Conservation (phyloP, 2,797 vertebrate species). For the Anomalospiza imberbis region DNA sequence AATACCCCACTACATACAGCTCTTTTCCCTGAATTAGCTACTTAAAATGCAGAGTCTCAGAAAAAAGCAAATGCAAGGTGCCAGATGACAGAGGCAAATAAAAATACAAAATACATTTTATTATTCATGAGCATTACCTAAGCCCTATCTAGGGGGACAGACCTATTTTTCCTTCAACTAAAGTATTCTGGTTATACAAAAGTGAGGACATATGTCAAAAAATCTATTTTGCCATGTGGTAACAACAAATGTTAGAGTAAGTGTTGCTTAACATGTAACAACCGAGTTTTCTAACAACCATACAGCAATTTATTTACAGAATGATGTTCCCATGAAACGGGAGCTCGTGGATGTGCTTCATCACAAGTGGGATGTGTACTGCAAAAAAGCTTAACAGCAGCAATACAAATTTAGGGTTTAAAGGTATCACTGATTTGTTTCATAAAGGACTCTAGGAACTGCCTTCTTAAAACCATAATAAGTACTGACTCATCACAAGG, state of each 20-base stretch:
- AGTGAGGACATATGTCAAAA: not conserved
- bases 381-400: not conserved
- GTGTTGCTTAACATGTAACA: not conserved
- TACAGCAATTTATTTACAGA: not conserved
- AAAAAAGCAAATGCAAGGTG: not conserved
- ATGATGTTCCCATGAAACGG: fast-evolving
- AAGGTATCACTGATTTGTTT: not conserved
- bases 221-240: not conserved
- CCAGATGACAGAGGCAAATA: not conserved
- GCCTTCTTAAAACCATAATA: not conserved
- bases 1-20: not conserved
- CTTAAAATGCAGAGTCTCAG: not conserved
- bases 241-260: not conserved
- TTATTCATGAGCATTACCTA: not conserved
- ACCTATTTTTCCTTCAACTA: not conserved
- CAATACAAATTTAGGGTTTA: not conserved
- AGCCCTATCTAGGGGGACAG: not conserved
- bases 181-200: not conserved
- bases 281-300: not conserved
- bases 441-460: not conserved
- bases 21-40: not conserved
- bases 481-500: not conserved
- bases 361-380: not conserved
- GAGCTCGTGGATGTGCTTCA: not conserved
- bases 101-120: not conserved